These are phyloP conservation scores for Paraescarpia echinospica DNA, from an alignment of 1,140 invertebrate genomes.

Conservation along the genomic window DNA sequence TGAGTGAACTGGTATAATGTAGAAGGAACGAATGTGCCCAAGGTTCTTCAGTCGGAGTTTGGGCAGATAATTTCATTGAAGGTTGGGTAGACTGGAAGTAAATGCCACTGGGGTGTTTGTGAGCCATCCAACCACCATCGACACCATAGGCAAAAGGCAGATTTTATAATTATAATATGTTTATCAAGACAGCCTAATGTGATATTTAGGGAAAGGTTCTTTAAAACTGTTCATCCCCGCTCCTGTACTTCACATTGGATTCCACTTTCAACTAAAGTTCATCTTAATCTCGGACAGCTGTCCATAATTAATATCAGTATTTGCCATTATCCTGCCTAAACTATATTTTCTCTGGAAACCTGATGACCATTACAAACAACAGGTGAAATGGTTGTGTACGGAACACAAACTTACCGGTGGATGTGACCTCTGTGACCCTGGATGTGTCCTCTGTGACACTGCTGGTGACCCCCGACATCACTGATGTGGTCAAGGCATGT, in stretches of 20 bases:
- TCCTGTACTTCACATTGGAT: background rate
- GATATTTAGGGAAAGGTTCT: background rate
- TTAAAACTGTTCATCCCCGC: background rate
- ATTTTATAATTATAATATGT: no score
- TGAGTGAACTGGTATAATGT: no score
- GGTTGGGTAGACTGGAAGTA: no score
- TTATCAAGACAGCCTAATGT: background rate
- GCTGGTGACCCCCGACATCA: background rate
- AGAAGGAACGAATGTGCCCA: no score
- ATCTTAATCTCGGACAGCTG: background rate
- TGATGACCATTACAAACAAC: background rate
- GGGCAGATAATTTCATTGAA: no score
- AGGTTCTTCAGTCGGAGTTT: no score
- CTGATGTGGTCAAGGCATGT: background rate
- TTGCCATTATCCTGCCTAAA: background rate
- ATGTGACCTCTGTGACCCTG: background rate
- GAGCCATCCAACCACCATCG: no score
- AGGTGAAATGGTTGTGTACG: background rate
- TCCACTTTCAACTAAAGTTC: background rate
- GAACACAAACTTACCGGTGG: background rate
- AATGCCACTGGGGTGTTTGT: no score
- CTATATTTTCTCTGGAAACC: background rate
- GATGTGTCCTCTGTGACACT: background rate
- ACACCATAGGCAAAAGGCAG: no score
- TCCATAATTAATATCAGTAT: background rate